Evolutionary conservation across 2,888 invertebrate species (phyloP).

Genomic region (Leistus spinibarbis): DNA sequence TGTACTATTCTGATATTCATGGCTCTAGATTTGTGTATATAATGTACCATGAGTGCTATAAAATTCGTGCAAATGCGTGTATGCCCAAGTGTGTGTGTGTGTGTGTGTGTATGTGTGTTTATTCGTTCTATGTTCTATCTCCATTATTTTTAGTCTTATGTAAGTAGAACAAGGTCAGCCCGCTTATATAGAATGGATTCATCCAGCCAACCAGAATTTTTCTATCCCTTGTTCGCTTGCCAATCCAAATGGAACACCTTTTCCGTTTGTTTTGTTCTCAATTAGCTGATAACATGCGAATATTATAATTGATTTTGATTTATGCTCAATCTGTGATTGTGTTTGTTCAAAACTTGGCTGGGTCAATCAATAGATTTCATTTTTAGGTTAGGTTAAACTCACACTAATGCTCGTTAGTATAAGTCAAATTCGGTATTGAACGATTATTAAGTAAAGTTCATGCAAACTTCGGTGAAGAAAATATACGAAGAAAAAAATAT

Average conservation of each 20-base stretch:
- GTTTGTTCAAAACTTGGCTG: not conserved
- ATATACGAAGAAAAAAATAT: too few species aligned
- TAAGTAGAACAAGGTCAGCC: slow-evolving; percentile 16
- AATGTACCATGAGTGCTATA: not conserved
- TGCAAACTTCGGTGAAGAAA: too few species aligned
- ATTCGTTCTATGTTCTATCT: not conserved
- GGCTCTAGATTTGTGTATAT: not conserved
- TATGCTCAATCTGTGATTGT: not conserved
- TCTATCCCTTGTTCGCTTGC: slow-evolving; percentile 1
- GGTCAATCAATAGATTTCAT: not conserved
- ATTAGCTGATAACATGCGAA: slow-evolving; percentile 14
- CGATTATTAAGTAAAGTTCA: too few species aligned
- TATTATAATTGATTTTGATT: not conserved
- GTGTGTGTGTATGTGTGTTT: not conserved
- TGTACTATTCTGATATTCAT: too few species aligned
- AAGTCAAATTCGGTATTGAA: too few species aligned
- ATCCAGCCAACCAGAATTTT: slow-evolving; percentile 2
- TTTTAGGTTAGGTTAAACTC: not conserved
- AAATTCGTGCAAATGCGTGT: not conserved
- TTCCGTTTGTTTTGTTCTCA: slow-evolving; percentile 18
- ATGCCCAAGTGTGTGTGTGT: not conserved
- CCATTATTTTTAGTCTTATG: slow-evolving; percentile 26
- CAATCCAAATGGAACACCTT: slow-evolving; percentile 18
- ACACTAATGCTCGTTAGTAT: too few species aligned
- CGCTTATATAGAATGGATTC: slow-evolving; percentile 2